phyloP scores from a whole-genome alignment of 2,797 vertebrate species.

The Enteromius thamalakanensis region DNA sequence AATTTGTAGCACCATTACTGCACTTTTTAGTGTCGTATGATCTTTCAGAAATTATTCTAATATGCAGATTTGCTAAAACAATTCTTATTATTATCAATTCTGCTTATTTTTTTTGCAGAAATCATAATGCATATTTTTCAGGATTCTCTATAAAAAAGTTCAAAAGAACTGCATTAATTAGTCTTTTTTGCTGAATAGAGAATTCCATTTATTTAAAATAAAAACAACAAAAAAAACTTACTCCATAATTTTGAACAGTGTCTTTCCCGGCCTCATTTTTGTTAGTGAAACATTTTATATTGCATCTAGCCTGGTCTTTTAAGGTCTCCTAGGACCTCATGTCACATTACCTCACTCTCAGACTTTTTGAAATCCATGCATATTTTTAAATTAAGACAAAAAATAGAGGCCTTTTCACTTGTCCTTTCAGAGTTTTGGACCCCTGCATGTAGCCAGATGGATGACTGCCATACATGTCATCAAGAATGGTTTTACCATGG shows the following conservation, averaged over 20 bases:
- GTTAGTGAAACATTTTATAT: not conserved
- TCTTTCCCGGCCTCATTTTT: not conserved
- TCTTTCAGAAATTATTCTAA: not conserved
- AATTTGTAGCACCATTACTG: not conserved
- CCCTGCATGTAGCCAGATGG: constrained; percentile 10
- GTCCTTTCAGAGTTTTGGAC: not conserved
- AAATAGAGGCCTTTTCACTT: not conserved
- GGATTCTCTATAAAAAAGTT: not conserved
- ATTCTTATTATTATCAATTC: not conserved
- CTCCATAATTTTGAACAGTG: not conserved
- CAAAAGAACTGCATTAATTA: not conserved
- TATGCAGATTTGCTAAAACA: not conserved
- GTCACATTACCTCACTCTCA: not conserved
- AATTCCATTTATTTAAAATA: not conserved
- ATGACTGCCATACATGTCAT: constrained; percentile 13
- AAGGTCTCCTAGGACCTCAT: not conserved
- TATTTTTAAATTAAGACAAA: not conserved
- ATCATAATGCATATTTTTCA: not conserved
- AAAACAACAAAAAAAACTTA: not conserved
- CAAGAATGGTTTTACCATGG: constrained; percentile 2
- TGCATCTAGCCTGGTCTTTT: not conserved
- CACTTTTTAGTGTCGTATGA: not conserved
- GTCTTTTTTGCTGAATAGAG: not conserved
- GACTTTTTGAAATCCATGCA: not conserved
- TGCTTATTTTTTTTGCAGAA: not conserved